These are phyloP conservation scores for Dermochelys coriacea DNA, from an alignment of 2,797 vertebrate genomes.

Conservation along the genomic window DNA sequence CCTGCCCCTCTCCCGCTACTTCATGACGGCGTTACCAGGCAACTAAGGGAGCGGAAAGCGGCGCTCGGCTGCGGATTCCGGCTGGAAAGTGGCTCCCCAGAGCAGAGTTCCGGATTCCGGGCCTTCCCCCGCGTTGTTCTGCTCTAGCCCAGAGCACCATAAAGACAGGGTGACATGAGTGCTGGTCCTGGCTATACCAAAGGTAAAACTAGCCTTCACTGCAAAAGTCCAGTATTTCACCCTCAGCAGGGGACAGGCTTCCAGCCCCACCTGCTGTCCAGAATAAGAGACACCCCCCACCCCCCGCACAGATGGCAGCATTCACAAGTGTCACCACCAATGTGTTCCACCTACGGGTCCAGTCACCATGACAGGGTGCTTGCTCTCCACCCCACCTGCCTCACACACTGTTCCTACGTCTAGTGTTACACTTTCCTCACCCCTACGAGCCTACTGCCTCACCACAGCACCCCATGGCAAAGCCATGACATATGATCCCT, in stretches of 20 bases:
- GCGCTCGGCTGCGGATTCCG: accelerated
- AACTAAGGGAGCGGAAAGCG: conserved; percentile 40
- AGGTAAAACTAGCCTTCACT: neutral
- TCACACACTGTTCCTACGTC: neutral
- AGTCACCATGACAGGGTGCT: neutral
- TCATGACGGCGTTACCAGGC: conserved; percentile 68
- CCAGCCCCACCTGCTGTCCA: neutral
- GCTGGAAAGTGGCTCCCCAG: neutral
- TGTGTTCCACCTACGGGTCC: neutral
- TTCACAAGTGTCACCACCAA: too few relatives aligned
- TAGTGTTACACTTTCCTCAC: neutral
- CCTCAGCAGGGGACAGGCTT: neutral
- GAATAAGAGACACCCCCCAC: neutral
- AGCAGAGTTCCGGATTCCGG: neutral
- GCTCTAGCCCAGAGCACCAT: neutral
- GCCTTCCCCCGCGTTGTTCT: too few relatives aligned
- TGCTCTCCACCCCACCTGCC: neutral
- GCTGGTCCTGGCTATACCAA: neutral
- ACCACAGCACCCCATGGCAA: neutral
- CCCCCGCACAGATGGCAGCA: neutral
- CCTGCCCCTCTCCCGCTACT: neutral
- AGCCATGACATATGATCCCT: neutral
- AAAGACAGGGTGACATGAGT: neutral
- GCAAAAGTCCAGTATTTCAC: neutral
- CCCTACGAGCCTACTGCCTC: neutral